Base-by-base conservation (phyloP, 2,113 vertebrate species). In the Helogale parvula region DNA sequence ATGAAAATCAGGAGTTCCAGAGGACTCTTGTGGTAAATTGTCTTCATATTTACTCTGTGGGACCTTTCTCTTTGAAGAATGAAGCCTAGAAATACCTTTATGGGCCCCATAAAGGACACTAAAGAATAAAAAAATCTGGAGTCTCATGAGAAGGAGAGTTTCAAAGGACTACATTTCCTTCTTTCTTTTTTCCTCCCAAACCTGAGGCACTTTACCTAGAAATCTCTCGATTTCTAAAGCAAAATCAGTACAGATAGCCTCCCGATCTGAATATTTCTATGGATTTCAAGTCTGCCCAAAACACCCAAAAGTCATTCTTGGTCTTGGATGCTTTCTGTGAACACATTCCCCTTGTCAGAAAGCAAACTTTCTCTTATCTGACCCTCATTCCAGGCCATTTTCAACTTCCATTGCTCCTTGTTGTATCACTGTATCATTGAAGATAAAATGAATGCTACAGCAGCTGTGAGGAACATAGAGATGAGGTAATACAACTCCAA, bases 1-100 rank as follows among this genome's bases (percentile, higher is more conserved):
- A 99, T 57, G 85, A 97, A 0, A 69, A 92, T 0, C 92, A 86
- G 4, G 38, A 54, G 3, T 97, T 96, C 47, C 97, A 98, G 89
- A 93, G 35, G 11, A 14, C 19, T 0, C 93, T 99, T 21, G 35
- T 41, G 96, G 98, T 98, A 96, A 3, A 23, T 10, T 52, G 4
- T 38, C 68, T 90, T 76, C 23, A 3, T 63, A 29, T 47, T 90
- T 69, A 63, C 21, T 6, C 11, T 38, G 87, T 2, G 0, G 38
- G 38, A 41, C n/a, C 13, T 1, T 25, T 47, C 1, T 10, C 6
- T 31, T 97, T 81, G 15, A 69, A 41, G 50, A 71, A 63, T 72
- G 1, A 88, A 57, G 8, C 45, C 23, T 90, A 50, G 41, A 33
- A 12, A 1, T 93, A 1, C 0, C 23, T 45, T 65, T 50, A 25